Conservation (phyloP, 1,140 invertebrate species). For the Bombus huntii region DNA sequence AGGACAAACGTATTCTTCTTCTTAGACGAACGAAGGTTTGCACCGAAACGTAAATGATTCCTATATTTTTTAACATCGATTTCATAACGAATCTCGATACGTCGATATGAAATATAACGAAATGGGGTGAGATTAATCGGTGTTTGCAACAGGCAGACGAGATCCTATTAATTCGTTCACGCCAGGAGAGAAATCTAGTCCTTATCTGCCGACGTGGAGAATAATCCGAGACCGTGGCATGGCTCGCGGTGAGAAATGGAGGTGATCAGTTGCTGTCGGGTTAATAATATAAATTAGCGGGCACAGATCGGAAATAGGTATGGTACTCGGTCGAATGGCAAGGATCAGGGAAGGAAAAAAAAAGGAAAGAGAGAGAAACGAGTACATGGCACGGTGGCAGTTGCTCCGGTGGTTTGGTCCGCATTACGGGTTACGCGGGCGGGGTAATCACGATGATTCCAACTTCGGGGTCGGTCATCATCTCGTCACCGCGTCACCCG, state of each 20-base stretch:
- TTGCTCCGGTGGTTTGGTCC: conserved; percentile 68
- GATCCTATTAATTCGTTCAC: conserved; percentile 23
- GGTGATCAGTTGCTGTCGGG: conserved; percentile 60
- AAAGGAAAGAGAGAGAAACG: not conserved
- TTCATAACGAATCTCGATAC: no score
- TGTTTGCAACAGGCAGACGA: not conserved
- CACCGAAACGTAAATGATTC: no score
- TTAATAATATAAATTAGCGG: conserved; percentile 64
- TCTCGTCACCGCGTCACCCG: conserved; percentile 82
- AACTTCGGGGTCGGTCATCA: conserved; percentile 79
- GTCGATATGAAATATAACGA: no score
- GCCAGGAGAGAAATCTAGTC: not conserved
- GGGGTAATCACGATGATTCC: conserved; percentile 82
- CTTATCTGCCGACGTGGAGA: not conserved
- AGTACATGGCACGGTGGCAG: conserved; percentile 76
- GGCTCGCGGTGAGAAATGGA: conserved; percentile 36
- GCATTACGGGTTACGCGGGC: conserved; percentile 79
- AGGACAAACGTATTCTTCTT: not conserved
- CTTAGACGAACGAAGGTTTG: no score
- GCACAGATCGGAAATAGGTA: conserved; percentile 42
- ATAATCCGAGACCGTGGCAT: not conserved
- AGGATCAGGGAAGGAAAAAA: not conserved
- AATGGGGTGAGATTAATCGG: not conserved
- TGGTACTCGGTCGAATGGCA: conserved; percentile 8
- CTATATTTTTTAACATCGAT: no score